phyloP scores from a whole-genome alignment of 2,888 invertebrate genomes.

The Osedax fenrisi region DNA sequence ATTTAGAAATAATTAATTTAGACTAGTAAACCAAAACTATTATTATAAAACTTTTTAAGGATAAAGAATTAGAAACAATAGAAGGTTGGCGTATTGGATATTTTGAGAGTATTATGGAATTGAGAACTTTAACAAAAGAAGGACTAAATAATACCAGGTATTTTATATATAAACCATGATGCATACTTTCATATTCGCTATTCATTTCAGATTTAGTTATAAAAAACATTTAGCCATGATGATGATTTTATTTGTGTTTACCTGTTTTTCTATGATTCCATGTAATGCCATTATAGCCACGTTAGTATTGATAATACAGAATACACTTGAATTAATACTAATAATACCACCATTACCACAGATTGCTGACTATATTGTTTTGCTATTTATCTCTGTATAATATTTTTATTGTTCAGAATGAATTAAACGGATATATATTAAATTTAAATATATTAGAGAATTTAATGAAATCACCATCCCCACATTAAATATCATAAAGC shows the following conservation, averaged over 20 bases:
- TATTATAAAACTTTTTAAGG: no score
- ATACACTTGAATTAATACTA: no score
- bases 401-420: not conserved
- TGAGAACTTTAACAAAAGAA: not conserved
- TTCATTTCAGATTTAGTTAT: not conserved
- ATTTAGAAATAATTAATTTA: no score
- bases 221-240: not conserved
- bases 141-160: not conserved
- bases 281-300: no score
- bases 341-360: no score
- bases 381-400: not conserved
- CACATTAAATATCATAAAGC: no score
- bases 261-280: no score
- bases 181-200: not conserved
- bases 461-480: no score
- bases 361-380: not conserved
- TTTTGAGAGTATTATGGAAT: not conserved
- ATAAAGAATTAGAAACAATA: no score
- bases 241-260: not conserved
- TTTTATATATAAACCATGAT: not conserved
- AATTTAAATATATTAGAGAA: not conserved
- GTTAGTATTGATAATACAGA: no score
- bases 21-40: no score
- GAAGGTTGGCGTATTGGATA: not conserved
- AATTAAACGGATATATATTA: not conserved